Evolutionary conservation across 2,113 vertebrate genomes (phyloP), one percentile per base, ranked within the genome.

Genomic region (Neolamprologus devosi): DNA sequence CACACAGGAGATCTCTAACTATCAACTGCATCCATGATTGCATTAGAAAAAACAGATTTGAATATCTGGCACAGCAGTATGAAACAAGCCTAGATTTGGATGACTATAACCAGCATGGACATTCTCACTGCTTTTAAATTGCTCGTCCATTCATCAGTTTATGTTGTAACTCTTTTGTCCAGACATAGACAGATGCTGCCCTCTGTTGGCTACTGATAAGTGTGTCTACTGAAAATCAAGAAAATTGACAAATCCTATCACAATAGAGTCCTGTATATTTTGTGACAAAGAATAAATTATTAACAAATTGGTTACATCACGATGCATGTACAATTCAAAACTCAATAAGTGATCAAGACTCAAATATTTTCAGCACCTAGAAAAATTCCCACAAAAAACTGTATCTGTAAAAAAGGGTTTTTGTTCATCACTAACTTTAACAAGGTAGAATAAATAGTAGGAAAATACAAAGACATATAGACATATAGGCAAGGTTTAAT

Each of bases 171-270:
- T 81, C 5, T 51, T 45, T 10, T 7, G 26, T 47, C 9, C 73
- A 75, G n/a, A 13, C 81, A 54, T 17, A 70, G 89, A 79, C 30
- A 47, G 28, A 83, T 85, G 68, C 88, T 96, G 94, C 95, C 93
- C 92, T 90, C 95, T 94, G 51, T 82, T 95, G 95, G 40, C 16
- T 6, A 13, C 3, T 55, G 5, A 10, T 4, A n/a, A 45, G 6
- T 8, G 40, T 26, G 57, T 45, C 45, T 28, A 23, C 47, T 47
- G 8, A 40, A 45, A 75, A 75, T 75, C 68, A 11, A 16, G 40
- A 75, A 75, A 47, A 28, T 5, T 47, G 9, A 75, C 68, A 9
- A 9, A 45, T 26, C 21, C 14, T 75, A 45, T 73, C 13, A 45
- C 40, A 73, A 45, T 26, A 45, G 5, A 73, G 21, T 17, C 21